phyloP scores from a whole-genome alignment of 2,888 invertebrate genomes.

The Ceramica pisi region DNA sequence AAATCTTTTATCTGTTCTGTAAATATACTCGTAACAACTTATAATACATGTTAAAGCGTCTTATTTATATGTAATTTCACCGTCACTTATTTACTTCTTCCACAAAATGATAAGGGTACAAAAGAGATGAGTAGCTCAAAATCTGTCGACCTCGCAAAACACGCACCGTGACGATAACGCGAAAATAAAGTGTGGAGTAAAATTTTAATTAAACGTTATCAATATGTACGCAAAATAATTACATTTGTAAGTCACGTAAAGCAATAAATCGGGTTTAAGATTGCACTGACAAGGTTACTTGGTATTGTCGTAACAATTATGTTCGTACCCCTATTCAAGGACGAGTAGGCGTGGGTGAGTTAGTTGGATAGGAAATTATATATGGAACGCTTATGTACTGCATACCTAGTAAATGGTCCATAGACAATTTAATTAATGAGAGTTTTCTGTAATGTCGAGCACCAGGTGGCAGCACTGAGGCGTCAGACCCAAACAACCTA shows the following conservation, averaged over 20 bases:
- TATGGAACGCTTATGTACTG: too few relatives aligned
- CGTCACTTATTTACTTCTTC: not conserved
- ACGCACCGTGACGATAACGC: constrained; percentile 39
- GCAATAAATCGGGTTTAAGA: constrained; percentile 25
- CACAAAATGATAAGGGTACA: not conserved
- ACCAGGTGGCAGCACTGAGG: too few relatives aligned
- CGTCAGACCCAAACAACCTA: too few relatives aligned
- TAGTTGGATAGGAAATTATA: not conserved
- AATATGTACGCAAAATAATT: constrained; percentile 53
- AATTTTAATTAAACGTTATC: constrained; percentile 61
- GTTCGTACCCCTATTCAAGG: constrained; percentile 12
- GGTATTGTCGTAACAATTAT: not conserved
- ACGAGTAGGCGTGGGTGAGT: too few relatives aligned
- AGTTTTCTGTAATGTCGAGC: too few relatives aligned
- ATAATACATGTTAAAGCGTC: not conserved
- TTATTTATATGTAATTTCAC: not conserved
- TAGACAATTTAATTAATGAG: too few relatives aligned
- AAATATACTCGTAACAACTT: too few relatives aligned
- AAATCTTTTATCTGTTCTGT: not conserved
- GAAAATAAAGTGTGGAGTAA: constrained; percentile 27
- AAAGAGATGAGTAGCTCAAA: not conserved
- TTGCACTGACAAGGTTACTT: constrained; percentile 28
- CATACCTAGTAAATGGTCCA: too few relatives aligned
- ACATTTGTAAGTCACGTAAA: constrained; percentile 49
- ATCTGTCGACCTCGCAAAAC: constrained; percentile 31